Evolutionary conservation across 1,140 invertebrate species (phyloP).

Genomic region (Zeugodacus cucurbitae): DNA sequence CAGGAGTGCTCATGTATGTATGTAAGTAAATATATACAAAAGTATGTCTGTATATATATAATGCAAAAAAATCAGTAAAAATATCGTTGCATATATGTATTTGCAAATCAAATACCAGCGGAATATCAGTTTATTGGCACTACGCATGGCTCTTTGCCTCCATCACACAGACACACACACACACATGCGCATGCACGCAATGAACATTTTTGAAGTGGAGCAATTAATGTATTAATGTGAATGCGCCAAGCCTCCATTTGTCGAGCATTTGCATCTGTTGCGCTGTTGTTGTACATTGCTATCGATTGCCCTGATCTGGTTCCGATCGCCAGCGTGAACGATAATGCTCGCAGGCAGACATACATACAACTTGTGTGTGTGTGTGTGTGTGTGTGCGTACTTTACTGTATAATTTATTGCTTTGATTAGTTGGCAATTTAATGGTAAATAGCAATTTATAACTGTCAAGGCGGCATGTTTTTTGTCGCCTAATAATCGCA

Average conservation of each 20-base stretch:
- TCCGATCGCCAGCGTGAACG: background rate
- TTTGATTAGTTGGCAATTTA: slow-evolving; percentile 38
- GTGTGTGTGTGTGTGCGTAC: background rate
- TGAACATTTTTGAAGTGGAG: slow-evolving; percentile 15
- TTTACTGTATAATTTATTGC: slow-evolving; percentile 10
- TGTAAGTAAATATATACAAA: no score
- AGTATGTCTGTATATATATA: background rate
- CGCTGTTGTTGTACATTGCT: background rate
- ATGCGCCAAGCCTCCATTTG: slow-evolving; percentile 34
- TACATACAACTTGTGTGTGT: no score
- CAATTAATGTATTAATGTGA: slow-evolving; percentile 26
- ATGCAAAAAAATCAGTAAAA: background rate
- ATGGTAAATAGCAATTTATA: slow-evolving; percentile 36
- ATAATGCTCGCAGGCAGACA: background rate
- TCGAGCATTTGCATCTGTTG: slow-evolving; percentile 3
- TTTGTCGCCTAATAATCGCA: background rate
- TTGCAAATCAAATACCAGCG: background rate
- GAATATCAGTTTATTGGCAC: slow-evolving; percentile 3
- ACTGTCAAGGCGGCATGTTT: slow-evolving; percentile 22
- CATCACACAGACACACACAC: no score
- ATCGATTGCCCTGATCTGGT: slow-evolving; percentile 18
- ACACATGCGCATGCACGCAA: background rate
- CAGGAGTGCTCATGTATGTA: no score
- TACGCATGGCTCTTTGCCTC: no score
- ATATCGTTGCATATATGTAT: background rate